Conservation (phyloP, 2,888 invertebrate species). For the Barypeithes pellucidus region DNA sequence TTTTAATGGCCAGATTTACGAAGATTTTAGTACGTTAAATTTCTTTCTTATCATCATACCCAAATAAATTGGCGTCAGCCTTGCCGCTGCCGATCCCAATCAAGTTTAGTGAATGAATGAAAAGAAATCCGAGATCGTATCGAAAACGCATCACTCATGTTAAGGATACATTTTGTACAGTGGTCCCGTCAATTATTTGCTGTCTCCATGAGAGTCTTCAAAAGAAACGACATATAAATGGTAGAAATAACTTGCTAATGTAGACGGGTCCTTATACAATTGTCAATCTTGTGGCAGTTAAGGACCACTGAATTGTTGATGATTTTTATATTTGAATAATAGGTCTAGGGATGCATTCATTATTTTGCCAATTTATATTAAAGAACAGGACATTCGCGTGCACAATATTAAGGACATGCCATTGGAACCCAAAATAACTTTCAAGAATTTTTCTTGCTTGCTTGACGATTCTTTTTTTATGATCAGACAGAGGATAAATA, state of each 20-base stretch:
- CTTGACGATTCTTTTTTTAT: too few species aligned
- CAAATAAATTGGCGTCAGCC: constrained; percentile 7
- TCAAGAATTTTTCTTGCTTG: too few species aligned
- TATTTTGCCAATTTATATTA: not conserved
- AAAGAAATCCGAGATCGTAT: constrained; percentile 60
- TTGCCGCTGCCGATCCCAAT: constrained; percentile 49
- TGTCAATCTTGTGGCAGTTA: constrained; percentile 30
- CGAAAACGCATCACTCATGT: constrained; percentile 64
- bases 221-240: constrained; percentile 39
- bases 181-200: constrained; percentile 68
- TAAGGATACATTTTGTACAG: constrained; percentile 67
- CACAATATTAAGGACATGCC: too few species aligned
- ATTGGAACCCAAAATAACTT: too few species aligned
- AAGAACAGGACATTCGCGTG: too few species aligned
- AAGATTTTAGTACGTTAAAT: too few species aligned
- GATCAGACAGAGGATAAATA: too few species aligned
- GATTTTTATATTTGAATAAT: constrained; percentile 34
- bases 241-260: constrained; percentile 41
- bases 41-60: not conserved
- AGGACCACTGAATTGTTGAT: constrained; percentile 49
- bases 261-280: constrained; percentile 44
- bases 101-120: constrained; percentile 54
- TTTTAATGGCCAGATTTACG: too few species aligned
- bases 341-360: not conserved
- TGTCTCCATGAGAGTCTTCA: constrained; percentile 58